phyloP scores from a whole-genome alignment of 2,797 vertebrate species.

The Siniperca undulata region DNA sequence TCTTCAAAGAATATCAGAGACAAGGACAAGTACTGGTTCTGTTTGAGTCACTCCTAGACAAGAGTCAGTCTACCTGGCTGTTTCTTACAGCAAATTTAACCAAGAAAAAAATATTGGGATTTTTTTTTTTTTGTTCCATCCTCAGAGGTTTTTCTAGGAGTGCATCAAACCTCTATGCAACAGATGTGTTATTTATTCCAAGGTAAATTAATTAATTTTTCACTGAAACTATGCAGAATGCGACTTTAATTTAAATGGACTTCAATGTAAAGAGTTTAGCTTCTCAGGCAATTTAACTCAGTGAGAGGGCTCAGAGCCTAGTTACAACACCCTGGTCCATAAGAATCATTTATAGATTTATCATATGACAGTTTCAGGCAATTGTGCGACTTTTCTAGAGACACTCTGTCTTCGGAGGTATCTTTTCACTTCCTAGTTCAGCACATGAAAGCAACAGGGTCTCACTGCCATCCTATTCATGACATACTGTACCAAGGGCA shows the following conservation, averaged over 20 bases:
- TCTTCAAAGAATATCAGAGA: slow-evolving; percentile 37
- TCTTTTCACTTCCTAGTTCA: slow-evolving; percentile 49
- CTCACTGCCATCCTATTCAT: slow-evolving; percentile 65
- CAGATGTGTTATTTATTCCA: slow-evolving; percentile 72
- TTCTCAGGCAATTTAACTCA: slow-evolving; percentile 86
- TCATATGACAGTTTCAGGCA: slow-evolving; percentile 22
- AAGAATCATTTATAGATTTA: slow-evolving; percentile 28
- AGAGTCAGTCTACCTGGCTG: slow-evolving; percentile 34
- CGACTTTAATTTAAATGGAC: slow-evolving; percentile 68
- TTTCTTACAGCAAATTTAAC: slow-evolving; percentile 39
- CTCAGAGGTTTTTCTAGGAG: slow-evolving; percentile 71
- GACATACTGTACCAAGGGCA: slow-evolving; percentile 55
- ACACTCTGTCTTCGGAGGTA: slow-evolving; percentile 29
- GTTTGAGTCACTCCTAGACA: slow-evolving; percentile 80
- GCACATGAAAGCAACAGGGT: slow-evolving; percentile 67
- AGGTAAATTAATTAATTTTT: slow-evolving; percentile 73
- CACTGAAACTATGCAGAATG: slow-evolving; percentile 86
- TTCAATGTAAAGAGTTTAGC: slow-evolving; percentile 74
- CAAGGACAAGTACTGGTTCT: slow-evolving; percentile 53
- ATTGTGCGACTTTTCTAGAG: slow-evolving; percentile 44
- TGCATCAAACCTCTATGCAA: slow-evolving; percentile 88
- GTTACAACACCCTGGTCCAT: slow-evolving; percentile 58
- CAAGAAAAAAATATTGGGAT: slow-evolving; percentile 1
- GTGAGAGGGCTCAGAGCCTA: slow-evolving; percentile 71
- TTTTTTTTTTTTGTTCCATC: slow-evolving; percentile 17